Percentiles rank a stretch among this genome's conserved stretches.
Evolutionary conservation across 1,140 invertebrate genomes (phyloP).

Genomic region (Hetaerina americana): DNA sequence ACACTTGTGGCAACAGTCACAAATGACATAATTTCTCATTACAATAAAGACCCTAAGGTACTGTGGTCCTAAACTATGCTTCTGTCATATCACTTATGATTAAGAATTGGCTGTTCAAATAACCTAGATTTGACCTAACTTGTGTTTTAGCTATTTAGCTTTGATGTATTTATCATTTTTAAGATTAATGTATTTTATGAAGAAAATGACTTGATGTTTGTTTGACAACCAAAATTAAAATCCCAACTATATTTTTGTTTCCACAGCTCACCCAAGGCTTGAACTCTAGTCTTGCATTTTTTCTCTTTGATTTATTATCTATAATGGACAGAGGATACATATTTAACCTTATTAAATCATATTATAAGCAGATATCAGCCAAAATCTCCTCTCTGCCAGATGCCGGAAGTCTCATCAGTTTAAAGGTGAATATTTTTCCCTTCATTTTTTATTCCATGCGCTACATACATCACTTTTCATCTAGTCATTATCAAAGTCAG

Average conservation of each 20-base stretch:
- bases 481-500: too few species aligned
- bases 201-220: too few species aligned
- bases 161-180: too few species aligned
- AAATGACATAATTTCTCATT: slow-evolving; percentile 65
- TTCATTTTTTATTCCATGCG: not conserved
- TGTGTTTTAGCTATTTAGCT: too few species aligned
- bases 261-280: slow-evolving; percentile 51
- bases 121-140: too few species aligned
- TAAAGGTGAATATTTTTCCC: slow-evolving; percentile 37
- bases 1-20: slow-evolving; percentile 68
- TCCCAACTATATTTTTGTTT: slow-evolving; percentile 1
- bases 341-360: slow-evolving; percentile 58
- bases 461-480: too few species aligned
- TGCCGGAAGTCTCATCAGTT: slow-evolving; percentile 41
- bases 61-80: too few species aligned
- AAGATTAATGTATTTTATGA: too few species aligned
- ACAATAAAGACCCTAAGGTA: slow-evolving; percentile 54
- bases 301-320: slow-evolving; percentile 77
- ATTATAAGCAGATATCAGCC: slow-evolving; percentile 64
- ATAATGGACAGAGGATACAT: slow-evolving; percentile 78
- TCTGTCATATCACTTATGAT: too few species aligned
- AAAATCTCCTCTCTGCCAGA: slow-evolving; percentile 60
- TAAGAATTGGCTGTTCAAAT: too few species aligned
- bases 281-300: slow-evolving; percentile 83
- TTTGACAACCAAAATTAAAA: too few species aligned